phyloP scores from a whole-genome alignment of 2,888 invertebrate genomes.

The Micoletzkya japonica region DNA sequence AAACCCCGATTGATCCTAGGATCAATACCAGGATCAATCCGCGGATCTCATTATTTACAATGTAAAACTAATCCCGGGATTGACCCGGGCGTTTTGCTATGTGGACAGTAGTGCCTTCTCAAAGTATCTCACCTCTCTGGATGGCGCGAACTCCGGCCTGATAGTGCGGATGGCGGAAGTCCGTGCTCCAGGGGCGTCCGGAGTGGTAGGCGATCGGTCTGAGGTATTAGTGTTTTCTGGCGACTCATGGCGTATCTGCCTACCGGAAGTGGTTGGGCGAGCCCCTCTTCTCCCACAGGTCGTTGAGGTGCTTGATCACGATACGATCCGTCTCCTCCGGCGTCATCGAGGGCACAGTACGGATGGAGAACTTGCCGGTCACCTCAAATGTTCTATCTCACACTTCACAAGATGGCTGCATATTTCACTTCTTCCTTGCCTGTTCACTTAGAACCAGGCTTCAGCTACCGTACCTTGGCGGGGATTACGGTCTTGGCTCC shows the following conservation, averaged over 20 bases:
- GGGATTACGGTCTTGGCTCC: slow-evolving; percentile 80
- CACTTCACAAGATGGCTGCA: not conserved
- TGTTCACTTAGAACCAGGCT: not conserved
- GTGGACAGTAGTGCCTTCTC: not conserved
- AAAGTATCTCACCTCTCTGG: slow-evolving; percentile 65
- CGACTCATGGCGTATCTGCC: not conserved
- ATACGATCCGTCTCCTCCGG: slow-evolving; percentile 77
- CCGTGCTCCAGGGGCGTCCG: slow-evolving; percentile 88
- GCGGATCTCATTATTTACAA: no score
- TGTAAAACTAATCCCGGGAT: no score
- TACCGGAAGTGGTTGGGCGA: slow-evolving; percentile 81
- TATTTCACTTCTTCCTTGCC: not conserved
- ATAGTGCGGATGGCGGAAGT: slow-evolving; percentile 89
- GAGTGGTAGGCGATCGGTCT: slow-evolving; percentile 71
- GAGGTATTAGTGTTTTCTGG: not conserved
- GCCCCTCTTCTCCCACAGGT: slow-evolving; percentile 76
- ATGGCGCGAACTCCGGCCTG: slow-evolving; percentile 76
- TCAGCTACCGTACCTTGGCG: slow-evolving; percentile 37
- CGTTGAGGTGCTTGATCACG: slow-evolving; percentile 79
- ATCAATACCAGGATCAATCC: no score
- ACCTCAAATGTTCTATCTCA: slow-evolving; percentile 73
- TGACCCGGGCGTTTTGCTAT: slow-evolving; percentile 31
- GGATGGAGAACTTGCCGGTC: slow-evolving; percentile 92
- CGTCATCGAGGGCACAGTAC: slow-evolving; percentile 91
- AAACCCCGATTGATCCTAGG: slow-evolving; percentile 46